These are phyloP conservation scores for Cervus canadensis DNA, from an alignment of 2,113 vertebrate species.

Conservation along the genomic window DNA sequence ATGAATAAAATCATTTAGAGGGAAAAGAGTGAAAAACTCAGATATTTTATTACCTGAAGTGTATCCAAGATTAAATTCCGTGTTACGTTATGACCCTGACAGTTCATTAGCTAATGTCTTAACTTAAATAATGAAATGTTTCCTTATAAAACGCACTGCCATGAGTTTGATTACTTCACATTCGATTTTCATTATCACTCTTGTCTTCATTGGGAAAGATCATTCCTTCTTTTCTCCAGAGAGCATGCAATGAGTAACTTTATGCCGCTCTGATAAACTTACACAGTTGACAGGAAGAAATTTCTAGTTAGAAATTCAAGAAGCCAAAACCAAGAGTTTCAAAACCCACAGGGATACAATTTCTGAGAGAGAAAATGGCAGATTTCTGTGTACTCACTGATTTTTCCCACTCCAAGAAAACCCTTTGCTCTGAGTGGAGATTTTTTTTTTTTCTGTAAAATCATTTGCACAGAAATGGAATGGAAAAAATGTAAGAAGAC, in stretches of 20 bases:
- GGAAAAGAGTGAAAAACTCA: neutral
- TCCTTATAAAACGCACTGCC: neutral
- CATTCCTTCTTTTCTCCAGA: conserved; percentile 13
- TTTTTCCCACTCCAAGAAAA: neutral
- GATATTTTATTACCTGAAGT: neutral
- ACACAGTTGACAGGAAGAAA: neutral
- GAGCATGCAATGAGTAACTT: neutral
- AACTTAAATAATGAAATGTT: conserved; percentile 27
- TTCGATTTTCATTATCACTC: conserved; percentile 21
- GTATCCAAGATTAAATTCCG: neutral
- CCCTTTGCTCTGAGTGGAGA: neutral
- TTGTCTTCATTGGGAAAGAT: conserved; percentile 17
- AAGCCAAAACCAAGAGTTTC: neutral
- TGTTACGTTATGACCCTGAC: neutral
- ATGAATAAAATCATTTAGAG: neutral
- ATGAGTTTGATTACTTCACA: neutral
- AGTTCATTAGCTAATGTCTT: conserved; percentile 26
- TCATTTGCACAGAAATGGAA: neutral
- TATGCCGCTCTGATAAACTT: neutral
- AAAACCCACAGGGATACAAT: conserved; percentile 4
- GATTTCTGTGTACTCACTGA: neutral
- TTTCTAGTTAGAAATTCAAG: conserved; percentile 38
- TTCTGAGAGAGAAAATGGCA: neutral
- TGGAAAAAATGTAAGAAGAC: neutral
- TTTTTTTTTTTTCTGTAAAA: neutral